These are phyloP conservation scores for Sciaenops ocellatus DNA, from an alignment of 2,797 vertebrate genomes.

Conservation along the genomic window DNA sequence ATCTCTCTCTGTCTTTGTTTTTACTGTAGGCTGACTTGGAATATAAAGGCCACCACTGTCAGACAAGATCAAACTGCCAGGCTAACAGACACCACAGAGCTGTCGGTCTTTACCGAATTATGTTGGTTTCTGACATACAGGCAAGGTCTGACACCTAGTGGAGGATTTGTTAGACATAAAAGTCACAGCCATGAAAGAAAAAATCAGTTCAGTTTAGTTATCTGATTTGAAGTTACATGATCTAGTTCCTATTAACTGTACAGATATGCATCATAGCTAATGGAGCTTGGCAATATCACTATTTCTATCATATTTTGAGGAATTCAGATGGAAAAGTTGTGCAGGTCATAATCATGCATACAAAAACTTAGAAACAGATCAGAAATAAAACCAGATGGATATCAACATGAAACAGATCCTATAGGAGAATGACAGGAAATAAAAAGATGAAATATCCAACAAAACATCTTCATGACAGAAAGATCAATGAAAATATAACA, in stretches of 20 bases:
- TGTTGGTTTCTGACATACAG: neutral
- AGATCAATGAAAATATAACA: too few relatives aligned
- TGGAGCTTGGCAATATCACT: neutral
- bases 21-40: slow-evolving; percentile 10
- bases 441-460: neutral
- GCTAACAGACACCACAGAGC: neutral
- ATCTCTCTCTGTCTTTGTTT: slow-evolving; percentile 42
- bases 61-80: slow-evolving; percentile 8
- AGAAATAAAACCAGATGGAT: neutral
- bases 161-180: neutral
- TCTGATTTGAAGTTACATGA: neutral
- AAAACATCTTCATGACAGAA: neutral
- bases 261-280: too few relatives aligned
- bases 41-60: slow-evolving; percentile 15
- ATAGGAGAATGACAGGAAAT: neutral
- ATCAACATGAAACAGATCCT: neutral
- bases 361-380: neutral
- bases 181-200: too few relatives aligned
- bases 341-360: too few relatives aligned
- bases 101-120: neutral
- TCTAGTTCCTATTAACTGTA: neutral
- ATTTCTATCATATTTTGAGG: neutral
- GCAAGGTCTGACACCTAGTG: slow-evolving; percentile 77
- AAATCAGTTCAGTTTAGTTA: neutral
- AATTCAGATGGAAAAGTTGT: neutral